Evolutionary conservation across 2,113 vertebrate genomes (phyloP).

Genomic region (Clarias macrocephalus): DNA sequence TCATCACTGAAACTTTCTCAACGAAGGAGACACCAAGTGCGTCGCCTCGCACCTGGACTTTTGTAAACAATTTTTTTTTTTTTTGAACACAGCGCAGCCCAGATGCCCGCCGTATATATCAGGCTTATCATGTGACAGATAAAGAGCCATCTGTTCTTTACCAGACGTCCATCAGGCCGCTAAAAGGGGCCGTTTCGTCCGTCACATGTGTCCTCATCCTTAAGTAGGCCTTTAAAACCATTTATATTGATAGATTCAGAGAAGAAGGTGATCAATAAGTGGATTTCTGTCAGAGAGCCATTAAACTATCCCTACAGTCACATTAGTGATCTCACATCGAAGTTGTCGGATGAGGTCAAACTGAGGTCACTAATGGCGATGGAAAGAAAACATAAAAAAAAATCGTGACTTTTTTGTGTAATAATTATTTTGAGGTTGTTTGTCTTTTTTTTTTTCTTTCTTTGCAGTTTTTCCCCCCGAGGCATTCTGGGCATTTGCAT

Average conservation of each 20-base stretch:
- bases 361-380: conserved; percentile 4
- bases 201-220: conserved; percentile 65
- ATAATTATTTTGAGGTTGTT: background rate
- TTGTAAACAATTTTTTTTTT: background rate
- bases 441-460: too few species aligned
- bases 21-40: background rate
- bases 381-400: background rate
- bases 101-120: background rate
- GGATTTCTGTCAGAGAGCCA: conserved; percentile 58
- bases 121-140: background rate
- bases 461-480: background rate
- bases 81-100: background rate
- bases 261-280: conserved; percentile 67
- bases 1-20: conserved; percentile 22
- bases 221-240: conserved; percentile 71
- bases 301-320: conserved; percentile 39
- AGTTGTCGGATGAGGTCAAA: conserved; percentile 10
- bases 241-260: conserved; percentile 74
- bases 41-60: background rate
- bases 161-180: conserved; percentile 20
- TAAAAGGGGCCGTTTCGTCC: conserved; percentile 4
- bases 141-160: conserved; percentile 5
- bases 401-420: background rate
- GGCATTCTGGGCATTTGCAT: background rate
- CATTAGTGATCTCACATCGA: conserved; percentile 30